phyloP scores from a whole-genome alignment of 2,888 invertebrate genomes.

The Phorcus lineatus region DNA sequence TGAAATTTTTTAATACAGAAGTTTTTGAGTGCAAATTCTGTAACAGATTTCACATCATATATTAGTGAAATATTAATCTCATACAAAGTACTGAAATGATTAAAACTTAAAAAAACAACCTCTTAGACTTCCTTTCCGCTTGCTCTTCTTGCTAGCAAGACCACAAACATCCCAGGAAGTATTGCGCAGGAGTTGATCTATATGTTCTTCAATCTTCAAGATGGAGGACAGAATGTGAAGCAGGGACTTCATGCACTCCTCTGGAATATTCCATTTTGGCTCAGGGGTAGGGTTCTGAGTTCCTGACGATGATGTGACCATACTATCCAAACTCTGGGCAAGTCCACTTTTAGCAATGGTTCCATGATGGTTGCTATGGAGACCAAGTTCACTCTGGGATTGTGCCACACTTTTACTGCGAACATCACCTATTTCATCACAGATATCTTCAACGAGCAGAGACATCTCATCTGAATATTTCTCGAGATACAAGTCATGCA shows the following conservation, averaged over 20 bases:
- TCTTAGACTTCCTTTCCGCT: conserved; percentile 65
- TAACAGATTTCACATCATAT: too few relatives aligned
- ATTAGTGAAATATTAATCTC: too few relatives aligned
- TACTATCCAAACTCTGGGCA: conserved; percentile 56
- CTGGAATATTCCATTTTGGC: conserved; percentile 38
- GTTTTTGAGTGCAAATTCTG: too few relatives aligned
- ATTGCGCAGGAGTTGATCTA: conserved; percentile 61
- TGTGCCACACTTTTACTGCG: conserved; percentile 41
- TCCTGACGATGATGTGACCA: conserved; percentile 41
- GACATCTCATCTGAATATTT: conserved; percentile 71
- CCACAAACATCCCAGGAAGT: conserved; percentile 68
- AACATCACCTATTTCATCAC: conserved; percentile 60
- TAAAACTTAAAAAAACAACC: conserved; percentile 47
- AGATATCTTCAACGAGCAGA: conserved; percentile 64
- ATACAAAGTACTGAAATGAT: background rate
- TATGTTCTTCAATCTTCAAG: conserved; percentile 64
- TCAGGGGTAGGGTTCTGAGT: conserved; percentile 16
- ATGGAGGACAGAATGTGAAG: conserved; percentile 61
- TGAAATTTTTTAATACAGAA: background rate
- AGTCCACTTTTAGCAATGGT: conserved; percentile 19
- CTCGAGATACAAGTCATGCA: conserved; percentile 70
- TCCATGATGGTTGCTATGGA: conserved; percentile 30
- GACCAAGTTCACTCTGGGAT: conserved; percentile 50
- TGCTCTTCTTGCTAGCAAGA: conserved; percentile 54
- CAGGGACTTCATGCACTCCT: conserved; percentile 58